Evolutionary conservation across 1,140 invertebrate genomes (phyloP).

Genomic region (Trissolcus basalis): DNA sequence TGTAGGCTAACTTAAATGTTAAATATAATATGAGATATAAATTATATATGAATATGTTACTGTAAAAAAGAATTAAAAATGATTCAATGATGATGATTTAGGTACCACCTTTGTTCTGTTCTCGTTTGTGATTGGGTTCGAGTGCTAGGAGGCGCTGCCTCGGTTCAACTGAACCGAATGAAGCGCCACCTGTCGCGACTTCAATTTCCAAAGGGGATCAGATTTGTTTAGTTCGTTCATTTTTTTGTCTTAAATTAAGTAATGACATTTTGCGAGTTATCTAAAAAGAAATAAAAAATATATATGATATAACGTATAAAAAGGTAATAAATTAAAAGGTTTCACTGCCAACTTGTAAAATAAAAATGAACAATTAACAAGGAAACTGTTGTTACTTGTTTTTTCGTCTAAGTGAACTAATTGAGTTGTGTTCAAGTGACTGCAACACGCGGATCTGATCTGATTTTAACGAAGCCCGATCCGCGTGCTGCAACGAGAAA

Average conservation of each 20-base stretch:
- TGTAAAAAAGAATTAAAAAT: constrained; percentile 50
- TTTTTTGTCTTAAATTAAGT: too few relatives aligned
- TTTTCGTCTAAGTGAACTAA: constrained; percentile 36
- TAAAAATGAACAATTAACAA: constrained; percentile 19
- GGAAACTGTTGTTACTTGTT: constrained; percentile 43
- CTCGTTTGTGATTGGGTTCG: constrained; percentile 17
- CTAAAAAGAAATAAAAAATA: constrained; percentile 15
- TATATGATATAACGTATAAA: constrained; percentile 8
- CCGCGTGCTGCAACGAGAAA: constrained; percentile 23
- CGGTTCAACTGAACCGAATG: too few relatives aligned
- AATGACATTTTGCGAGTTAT: constrained; percentile 18
- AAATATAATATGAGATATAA: constrained; percentile 53
- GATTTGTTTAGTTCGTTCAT: neutral
- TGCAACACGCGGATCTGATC: constrained; percentile 28
- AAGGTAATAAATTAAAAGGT: constrained; percentile 25
- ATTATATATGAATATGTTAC: constrained; percentile 56
- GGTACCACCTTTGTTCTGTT: constrained; percentile 12
- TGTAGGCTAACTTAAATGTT: constrained; percentile 57
- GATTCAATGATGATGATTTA: too few relatives aligned
- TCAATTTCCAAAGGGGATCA: too few relatives aligned
- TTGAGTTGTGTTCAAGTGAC: constrained; percentile 26
- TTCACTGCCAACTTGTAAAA: constrained; percentile 58
- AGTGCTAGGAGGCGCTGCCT: too few relatives aligned
- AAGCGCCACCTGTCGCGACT: too few relatives aligned
- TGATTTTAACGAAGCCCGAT: constrained; percentile 33